Base-by-base conservation (phyloP, 2,797 vertebrate species). In the Coregonus suidteri region DNA sequence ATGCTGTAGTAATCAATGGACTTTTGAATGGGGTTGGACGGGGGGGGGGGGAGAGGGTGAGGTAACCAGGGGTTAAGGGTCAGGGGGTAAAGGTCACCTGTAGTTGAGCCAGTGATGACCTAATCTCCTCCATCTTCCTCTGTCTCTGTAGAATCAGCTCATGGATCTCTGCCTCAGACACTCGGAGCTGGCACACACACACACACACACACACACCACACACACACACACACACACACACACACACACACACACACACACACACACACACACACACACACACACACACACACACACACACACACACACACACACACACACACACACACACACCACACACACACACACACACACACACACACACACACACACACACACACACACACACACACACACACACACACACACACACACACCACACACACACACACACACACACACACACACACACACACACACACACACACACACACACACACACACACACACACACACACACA, bases 81-180 rank as follows among this genome's bases (percentile, higher is more conserved):
- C 0, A 34, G 13, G 30, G 4, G 34, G 3, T 14, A 6, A n/a
- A 74, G 20, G 76, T 80, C 52, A 93, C 93, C 89, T 91, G 85
- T 74, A 93, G 73, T 3, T 91, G 81, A 6, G 20, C 30, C 71
- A 90, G 76, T 0, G 91, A 90, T 62, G 6, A 20, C 81, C 78
- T 88, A 79, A 94, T 89, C 81, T 92, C 91, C n/a, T 93, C 77
- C 0, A 93, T 86, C 84, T 93, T 95, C 41, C 52, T 76, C 35
- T 85, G 77, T 41, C 92, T 89, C 72, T 86, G 71, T 18, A 47
- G 75, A 82, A 93, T 93, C 91, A 93, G 91, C 59, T 91, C 85
- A 74, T 91, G 88, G 68, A 92, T 89, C 70, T 88, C 66, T 74
- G 83, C 79, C 84, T 90, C 85, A 0, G 86, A 82, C 16, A 76